These are phyloP conservation scores for Rana temporaria DNA, from an alignment of 2,113 vertebrate genomes.

Conservation along the genomic window DNA sequence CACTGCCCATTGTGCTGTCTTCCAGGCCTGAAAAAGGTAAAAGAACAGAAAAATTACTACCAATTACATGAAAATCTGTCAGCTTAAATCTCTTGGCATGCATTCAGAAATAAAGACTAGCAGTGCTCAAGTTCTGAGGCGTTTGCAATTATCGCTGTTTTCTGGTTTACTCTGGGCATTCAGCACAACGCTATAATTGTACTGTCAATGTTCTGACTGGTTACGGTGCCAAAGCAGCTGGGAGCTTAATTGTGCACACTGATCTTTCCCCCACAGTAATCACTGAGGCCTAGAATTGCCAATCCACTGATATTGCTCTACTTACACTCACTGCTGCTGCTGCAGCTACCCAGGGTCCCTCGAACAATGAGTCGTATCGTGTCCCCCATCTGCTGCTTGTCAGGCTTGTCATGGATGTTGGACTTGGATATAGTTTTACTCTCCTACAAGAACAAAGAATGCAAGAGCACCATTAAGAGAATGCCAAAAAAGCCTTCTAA, in stretches of 20 bases:
- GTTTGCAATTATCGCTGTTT: constrained; percentile 12
- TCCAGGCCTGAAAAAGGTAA: constrained; percentile 82
- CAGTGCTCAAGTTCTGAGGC: neutral
- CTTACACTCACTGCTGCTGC: constrained; percentile 97
- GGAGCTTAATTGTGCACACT: neutral
- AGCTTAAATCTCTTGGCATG: neutral
- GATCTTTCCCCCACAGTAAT: neutral
- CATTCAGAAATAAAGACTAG: neutral
- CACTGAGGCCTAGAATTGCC: neutral
- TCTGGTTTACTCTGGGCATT: constrained; percentile 21
- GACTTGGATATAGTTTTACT: constrained; percentile 73
- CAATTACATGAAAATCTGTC: neutral
- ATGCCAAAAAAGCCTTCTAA: neutral
- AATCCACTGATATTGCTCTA: constrained; percentile 41
- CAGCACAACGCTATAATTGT: constrained; percentile 21
- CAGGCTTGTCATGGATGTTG: constrained; percentile 72
- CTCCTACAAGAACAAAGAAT: constrained; percentile 75
- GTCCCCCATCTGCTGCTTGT: constrained; percentile 85
- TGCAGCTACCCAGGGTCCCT: constrained; percentile 96
- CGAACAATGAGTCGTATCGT: constrained; percentile 95
- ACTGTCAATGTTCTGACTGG: constrained; percentile 5
- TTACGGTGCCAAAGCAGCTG: constrained; percentile 27
- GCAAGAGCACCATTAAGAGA: constrained; percentile 1
- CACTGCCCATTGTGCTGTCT: constrained; percentile 90
- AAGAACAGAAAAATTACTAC: constrained; percentile 7